A percentile compares a stretch with the other conserved stretches of the same genome.
These are phyloP conservation scores for Nyctibius bracteatus DNA, from an alignment of 2,113 vertebrate genomes.

Conservation along the genomic window DNA sequence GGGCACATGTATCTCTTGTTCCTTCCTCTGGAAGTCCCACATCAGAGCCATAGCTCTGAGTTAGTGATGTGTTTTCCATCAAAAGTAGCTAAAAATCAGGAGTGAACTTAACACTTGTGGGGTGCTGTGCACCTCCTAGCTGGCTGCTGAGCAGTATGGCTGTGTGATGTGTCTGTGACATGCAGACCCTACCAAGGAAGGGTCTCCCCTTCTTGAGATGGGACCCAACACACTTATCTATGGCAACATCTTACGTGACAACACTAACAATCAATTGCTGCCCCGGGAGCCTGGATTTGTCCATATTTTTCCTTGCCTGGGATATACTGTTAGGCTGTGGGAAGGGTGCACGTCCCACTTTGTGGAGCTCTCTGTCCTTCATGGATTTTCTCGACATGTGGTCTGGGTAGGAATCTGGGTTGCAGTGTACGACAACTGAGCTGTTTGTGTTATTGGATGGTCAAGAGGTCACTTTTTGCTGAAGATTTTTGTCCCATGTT, in stretches of 20 bases:
- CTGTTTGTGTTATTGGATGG: not conserved
- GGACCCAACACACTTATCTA: not conserved
- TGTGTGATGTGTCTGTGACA: not conserved
- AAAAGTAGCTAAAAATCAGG: not conserved
- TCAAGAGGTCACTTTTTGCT: not conserved
- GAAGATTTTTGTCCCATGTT: not conserved
- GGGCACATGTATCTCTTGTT: not conserved
- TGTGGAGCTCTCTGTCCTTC: not conserved
- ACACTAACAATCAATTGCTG: not conserved
- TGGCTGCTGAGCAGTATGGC: fast-evolving
- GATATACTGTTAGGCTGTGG: not conserved
- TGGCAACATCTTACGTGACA: fast-evolving
- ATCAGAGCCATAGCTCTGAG: not conserved
- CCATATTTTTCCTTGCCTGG: not conserved
- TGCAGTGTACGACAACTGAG: not conserved
- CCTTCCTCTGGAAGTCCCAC: not conserved
- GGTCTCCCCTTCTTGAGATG: not conserved
- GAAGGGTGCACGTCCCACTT: not conserved
- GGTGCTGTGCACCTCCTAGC: not conserved
- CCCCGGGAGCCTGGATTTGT: not conserved
- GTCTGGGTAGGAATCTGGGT: not conserved
- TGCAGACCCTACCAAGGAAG: not conserved
- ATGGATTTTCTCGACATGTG: not conserved
- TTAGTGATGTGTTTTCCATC: not conserved
- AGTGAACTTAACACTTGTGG: not conserved